Evolutionary conservation across 23 tunicate genomes (phyloP).

Genomic region (Aplidium turbinatum): DNA sequence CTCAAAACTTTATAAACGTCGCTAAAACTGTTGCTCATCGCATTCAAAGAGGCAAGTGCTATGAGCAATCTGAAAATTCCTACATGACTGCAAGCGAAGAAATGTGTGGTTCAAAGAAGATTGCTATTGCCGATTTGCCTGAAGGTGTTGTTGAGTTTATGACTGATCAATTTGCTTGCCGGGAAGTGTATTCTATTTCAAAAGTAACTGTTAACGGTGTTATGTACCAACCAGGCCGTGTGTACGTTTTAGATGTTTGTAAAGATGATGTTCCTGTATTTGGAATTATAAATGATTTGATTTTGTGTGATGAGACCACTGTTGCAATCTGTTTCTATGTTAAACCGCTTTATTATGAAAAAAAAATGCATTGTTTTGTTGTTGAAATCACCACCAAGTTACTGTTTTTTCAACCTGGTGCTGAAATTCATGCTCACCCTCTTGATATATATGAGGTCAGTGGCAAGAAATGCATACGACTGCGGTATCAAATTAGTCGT

Average conservation of each 20-base stretch:
- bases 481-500: too few species aligned
- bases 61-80: neutral
- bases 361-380: conserved; percentile 12
- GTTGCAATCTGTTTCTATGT: conserved; percentile 3
- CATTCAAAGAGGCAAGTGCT: conserved; percentile 2
- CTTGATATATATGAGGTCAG: conserved; percentile 11
- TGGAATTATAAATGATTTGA: neutral
- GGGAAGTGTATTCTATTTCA: neutral
- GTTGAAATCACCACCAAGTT: conserved; percentile 11
- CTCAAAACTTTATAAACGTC: conserved; percentile 24
- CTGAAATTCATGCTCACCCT: conserved; percentile 12
- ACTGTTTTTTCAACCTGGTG: conserved; percentile 21
- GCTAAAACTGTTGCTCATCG: conserved; percentile 10
- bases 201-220: conserved; percentile 9
- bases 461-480: neutral
- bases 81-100: neutral
- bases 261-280: conserved; percentile 19
- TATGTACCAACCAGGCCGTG: neutral
- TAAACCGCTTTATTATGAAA: conserved; percentile 12
- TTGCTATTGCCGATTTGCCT: neutral
- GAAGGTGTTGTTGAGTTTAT: conserved; percentile 18
- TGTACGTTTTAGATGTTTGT: conserved; percentile 26
- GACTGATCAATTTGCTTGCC: neutral
- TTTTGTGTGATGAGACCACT: neutral
- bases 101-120: neutral